Evolutionary conservation across 2,797 vertebrate species (phyloP).

Genomic region (Bovichtus variegatus): DNA sequence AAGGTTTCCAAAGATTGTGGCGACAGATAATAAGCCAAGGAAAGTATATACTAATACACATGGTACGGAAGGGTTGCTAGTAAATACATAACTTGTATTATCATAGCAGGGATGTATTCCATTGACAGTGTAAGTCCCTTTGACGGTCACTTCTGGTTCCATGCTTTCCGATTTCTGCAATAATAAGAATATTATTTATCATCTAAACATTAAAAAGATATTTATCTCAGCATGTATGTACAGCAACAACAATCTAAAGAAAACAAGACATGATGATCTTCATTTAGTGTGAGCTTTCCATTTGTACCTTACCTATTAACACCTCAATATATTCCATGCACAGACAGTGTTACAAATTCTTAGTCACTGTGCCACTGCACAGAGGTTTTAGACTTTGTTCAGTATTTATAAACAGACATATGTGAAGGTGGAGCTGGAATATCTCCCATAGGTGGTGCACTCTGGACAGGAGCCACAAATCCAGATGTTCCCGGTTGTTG

Average conservation of each 20-base stretch:
- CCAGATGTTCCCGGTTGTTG: no score
- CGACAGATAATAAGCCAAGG: background rate
- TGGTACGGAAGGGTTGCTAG: background rate
- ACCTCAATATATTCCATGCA: background rate
- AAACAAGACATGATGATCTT: background rate
- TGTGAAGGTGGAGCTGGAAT: no score
- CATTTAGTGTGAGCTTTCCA: background rate
- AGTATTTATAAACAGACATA: constrained; percentile 5
- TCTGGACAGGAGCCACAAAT: no score
- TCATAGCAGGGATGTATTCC: constrained; percentile 40
- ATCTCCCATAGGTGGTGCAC: no score
- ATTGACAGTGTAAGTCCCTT: background rate
- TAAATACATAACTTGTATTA: background rate
- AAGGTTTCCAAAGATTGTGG: constrained; percentile 16
- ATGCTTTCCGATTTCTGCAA: constrained; percentile 5
- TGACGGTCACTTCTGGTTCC: background rate
- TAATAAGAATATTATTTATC: no score
- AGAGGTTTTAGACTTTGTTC: background rate
- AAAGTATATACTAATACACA: constrained; percentile 7
- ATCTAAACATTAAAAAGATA: no score
- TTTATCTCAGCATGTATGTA: background rate
- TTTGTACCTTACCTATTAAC: background rate
- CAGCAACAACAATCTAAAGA: constrained; percentile 23
- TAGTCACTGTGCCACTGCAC: background rate
- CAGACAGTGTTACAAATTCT: background rate